phyloP scores from a whole-genome alignment of 2,888 invertebrate genomes.

The Heliconius ismenius region DNA sequence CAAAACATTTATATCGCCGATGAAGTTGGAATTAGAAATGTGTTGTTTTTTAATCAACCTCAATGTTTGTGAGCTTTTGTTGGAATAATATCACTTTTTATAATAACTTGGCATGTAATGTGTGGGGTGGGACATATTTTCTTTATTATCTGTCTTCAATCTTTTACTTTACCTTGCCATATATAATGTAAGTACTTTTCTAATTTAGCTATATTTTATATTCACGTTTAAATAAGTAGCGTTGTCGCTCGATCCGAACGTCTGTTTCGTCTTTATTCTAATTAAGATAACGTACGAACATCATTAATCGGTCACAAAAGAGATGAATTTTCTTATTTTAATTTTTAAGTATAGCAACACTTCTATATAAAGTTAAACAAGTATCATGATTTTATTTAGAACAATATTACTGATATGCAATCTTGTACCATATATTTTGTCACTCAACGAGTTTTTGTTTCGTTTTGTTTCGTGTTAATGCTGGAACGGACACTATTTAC shows the following conservation, averaged over 20 bases:
- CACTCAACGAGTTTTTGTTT: slow-evolving; percentile 4
- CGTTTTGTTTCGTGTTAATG: neutral
- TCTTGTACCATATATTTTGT: slow-evolving; percentile 3
- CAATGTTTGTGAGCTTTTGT: slow-evolving; percentile 32
- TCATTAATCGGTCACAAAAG: neutral
- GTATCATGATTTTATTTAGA: neutral
- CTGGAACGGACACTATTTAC: slow-evolving; percentile 11
- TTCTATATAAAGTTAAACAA: too few relatives aligned
- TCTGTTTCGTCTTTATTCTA: too few relatives aligned
- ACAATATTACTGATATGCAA: slow-evolving; percentile 1
- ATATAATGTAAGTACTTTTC: too few relatives aligned
- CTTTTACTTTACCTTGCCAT: neutral
- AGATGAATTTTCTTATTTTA: too few relatives aligned
- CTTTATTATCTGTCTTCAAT: neutral
- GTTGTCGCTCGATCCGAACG: too few relatives aligned
- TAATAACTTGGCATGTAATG: neutral
- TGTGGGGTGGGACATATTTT: neutral
- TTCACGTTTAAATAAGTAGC: too few relatives aligned
- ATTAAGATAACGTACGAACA: neutral
- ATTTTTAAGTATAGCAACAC: too few relatives aligned
- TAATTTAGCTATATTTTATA: too few relatives aligned
- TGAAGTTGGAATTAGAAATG: slow-evolving; percentile 42
- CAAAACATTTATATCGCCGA: slow-evolving; percentile 45
- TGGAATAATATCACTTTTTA: slow-evolving; percentile 1
- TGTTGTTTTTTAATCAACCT: slow-evolving; percentile 44